Evolutionary conservation across 1,140 invertebrate genomes (phyloP), one percentile per base, ranked within the genome.

Genomic region (Aphelinus certus): DNA sequence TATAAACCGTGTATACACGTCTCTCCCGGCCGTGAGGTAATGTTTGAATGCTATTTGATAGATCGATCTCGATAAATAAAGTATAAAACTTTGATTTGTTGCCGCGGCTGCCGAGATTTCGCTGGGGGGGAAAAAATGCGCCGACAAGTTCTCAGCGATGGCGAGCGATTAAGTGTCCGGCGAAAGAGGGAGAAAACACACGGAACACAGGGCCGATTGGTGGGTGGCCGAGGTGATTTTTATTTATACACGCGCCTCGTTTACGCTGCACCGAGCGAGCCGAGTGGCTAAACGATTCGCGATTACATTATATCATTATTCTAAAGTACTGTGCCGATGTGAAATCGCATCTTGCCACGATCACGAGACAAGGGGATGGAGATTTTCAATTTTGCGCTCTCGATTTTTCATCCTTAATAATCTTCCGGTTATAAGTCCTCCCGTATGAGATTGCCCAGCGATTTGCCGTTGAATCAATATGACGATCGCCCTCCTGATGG

Each of bases 1-100:
- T 67, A 26, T 7, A 47, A 46, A 53, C 51, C 42, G 45, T 3
- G 53, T 42, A 53, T 0, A 6, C 4, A 47, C 5, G 51, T 56
- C 26, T 26, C 26, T 26, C 26, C 26, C 26, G 26, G 26, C 0
- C 26, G 26, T 26, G 26, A 26, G 26, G 26, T 26, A 26, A 26
- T 26, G 26, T 26, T 26, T 45, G 56, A 66, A 26, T 46, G 43
- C 43, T 66, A 51, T 10, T 47, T 53, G 53, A 57, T 57, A 67
- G 53, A 57, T 67, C 65, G 47, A 26, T 26, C 49, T n/a, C 65
- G 65, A 43, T 9, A 43, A 7, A 53, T 67, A 67, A 10, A 26
- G 56, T 45, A 56, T 51, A 56, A 7, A 57, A 45, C 57, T 67
- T 67, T 57, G 65, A 67, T 67, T 57, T 46, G 65, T 67, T 56